These are phyloP conservation scores for Polydesmus complanatus DNA, from an alignment of 2,888 invertebrate genomes.

Conservation along the genomic window DNA sequence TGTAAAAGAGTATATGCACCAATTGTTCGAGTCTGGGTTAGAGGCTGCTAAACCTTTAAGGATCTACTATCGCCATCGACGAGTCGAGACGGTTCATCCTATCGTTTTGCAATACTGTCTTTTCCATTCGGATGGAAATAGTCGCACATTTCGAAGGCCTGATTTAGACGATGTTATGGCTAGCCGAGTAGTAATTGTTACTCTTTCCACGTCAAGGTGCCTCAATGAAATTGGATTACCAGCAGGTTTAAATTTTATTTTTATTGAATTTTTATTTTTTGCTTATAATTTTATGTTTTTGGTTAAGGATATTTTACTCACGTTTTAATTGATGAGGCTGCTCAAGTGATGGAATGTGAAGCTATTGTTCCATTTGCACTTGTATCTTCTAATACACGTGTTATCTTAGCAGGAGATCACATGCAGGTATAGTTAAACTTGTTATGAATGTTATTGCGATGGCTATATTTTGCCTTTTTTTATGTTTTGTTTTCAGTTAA, in stretches of 20 bases:
- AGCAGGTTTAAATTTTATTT: constrained; percentile 36
- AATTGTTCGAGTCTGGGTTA: constrained; percentile 51
- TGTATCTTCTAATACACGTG: constrained; percentile 53
- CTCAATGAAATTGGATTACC: constrained; percentile 52
- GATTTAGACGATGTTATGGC: constrained; percentile 53
- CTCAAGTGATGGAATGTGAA: constrained; percentile 74
- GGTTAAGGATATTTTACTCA: constrained; percentile 51
- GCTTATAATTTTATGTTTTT: background rate
- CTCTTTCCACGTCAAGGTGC: constrained; percentile 61
- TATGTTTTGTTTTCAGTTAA: constrained; percentile 42
- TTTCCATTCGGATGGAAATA: constrained; percentile 41
- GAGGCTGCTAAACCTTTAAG: constrained; percentile 54
- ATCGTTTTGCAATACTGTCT: constrained; percentile 58
- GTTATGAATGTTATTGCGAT: background rate
- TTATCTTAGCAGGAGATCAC: constrained; percentile 72
- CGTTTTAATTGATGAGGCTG: constrained; percentile 72
- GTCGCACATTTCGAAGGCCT: constrained; percentile 50
- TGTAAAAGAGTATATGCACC: constrained; percentile 67
- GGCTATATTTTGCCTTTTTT: background rate
- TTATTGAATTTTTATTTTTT: background rate
- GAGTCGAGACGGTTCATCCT: constrained; percentile 60
- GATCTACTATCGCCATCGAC: constrained; percentile 64
- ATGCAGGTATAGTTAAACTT: constrained; percentile 41
- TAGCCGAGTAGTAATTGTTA: constrained; percentile 60
- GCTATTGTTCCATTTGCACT: constrained; percentile 63